Conservation (phyloP, 1,140 invertebrate genomes). For the Penaeus indicus region DNA sequence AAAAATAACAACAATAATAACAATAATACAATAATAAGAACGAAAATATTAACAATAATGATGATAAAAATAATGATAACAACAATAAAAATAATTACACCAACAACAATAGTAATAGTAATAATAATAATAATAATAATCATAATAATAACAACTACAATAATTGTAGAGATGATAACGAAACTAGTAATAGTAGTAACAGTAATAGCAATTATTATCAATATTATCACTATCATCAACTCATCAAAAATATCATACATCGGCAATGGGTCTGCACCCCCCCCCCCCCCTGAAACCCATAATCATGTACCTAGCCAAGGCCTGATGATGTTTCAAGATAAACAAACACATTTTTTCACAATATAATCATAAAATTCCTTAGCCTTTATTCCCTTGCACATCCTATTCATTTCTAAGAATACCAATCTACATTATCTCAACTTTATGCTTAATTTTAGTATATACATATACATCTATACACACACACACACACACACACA, state of each 20-base stretch:
- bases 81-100: constrained; percentile 6
- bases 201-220: no score
- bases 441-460: no score
- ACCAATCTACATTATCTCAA: not conserved
- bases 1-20: not conserved
- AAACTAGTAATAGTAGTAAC: no score
- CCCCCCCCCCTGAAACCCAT: no score
- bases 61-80: not conserved
- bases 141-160: not conserved
- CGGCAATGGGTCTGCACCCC: no score
- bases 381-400: not conserved
- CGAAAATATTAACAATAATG: not conserved
- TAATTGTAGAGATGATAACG: no score
- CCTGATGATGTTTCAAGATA: not conserved
- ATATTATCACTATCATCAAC: no score
- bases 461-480: no score
- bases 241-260: no score
- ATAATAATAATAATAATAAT: not conserved
- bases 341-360: not conserved
- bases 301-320: no score
- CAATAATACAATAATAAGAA: not conserved
- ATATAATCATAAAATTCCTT: not conserved
- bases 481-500: no score
- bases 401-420: not conserved
- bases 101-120: constrained; percentile 41